Percentiles rank a stretch among this genome's conserved stretches.
These are phyloP conservation scores for Mobula hypostoma DNA, from an alignment of 2,113 vertebrate species.

Conservation along the genomic window DNA sequence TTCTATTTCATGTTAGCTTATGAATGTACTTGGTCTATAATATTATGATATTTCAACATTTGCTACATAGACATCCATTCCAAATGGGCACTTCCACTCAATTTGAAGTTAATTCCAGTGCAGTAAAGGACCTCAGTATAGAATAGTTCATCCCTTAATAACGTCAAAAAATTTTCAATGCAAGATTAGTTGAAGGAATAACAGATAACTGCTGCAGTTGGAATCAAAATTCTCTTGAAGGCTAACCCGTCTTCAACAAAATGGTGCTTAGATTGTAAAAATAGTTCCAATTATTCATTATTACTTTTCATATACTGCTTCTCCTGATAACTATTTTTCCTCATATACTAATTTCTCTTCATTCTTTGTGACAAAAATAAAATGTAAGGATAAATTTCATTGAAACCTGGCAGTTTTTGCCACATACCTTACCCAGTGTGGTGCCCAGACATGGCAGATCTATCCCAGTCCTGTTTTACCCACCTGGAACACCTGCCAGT, in stretches of 20 bases:
- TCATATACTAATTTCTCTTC: neutral
- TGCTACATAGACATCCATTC: neutral
- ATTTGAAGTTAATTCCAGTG: slow-evolving; percentile 1
- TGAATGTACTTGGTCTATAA: neutral
- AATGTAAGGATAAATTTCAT: too few species aligned
- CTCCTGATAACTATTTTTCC: neutral
- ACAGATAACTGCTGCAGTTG: too few species aligned
- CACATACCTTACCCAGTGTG: too few species aligned
- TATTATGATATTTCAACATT: slow-evolving; percentile 9
- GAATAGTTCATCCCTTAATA: neutral
- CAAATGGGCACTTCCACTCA: neutral
- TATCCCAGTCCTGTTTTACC: too few species aligned
- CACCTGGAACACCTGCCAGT: too few species aligned
- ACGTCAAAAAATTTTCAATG: neutral
- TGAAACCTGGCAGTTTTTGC: too few species aligned
- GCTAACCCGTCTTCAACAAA: neutral
- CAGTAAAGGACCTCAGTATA: neutral
- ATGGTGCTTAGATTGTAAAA: neutral
- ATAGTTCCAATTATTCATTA: neutral
- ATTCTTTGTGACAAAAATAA: neutral
- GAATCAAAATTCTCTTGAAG: neutral
- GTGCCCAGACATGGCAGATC: too few species aligned
- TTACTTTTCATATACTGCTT: too few species aligned
- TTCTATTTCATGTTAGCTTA: neutral
- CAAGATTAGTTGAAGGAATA: neutral